Percentiles rank a stretch among this genome's conserved stretches.
phyloP scores from a whole-genome alignment of 2,113 vertebrate genomes.

The Glaucidium brasilianum region DNA sequence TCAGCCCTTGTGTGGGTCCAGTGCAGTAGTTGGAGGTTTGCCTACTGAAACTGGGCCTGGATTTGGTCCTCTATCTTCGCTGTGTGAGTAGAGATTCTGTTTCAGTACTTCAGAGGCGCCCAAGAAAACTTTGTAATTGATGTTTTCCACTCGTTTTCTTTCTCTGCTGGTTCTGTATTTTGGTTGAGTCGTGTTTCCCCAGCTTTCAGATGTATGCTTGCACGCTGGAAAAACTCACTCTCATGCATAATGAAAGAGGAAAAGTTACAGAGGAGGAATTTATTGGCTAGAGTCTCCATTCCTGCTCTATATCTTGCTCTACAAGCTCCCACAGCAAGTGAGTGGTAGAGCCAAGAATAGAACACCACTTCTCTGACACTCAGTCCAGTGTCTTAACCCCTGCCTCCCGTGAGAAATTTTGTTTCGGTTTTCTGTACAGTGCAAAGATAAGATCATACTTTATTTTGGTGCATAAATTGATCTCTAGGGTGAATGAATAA shows the following conservation, averaged over 20 bases:
- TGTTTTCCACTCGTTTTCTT: conserved; percentile 43
- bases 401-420: conserved; percentile 58
- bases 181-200: not conserved
- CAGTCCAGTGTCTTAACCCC: conserved; percentile 57
- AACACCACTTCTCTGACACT: conserved; percentile 59
- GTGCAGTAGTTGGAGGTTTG: not conserved
- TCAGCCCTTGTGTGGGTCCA: not conserved
- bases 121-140: conserved; percentile 20
- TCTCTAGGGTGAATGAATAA: conserved; percentile 42
- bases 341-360: conserved; percentile 65
- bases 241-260: conserved; percentile 56
- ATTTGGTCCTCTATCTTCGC: not conserved
- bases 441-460: conserved; percentile 55
- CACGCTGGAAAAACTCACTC: conserved; percentile 33
- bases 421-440: not conserved
- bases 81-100: not conserved
- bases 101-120: not conserved
- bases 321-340: conserved; percentile 63
- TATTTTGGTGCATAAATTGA: conserved; percentile 59
- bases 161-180: conserved; percentile 22
- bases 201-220: conserved; percentile 4
- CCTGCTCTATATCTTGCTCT: conserved; percentile 62
- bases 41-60: not conserved
- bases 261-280: conserved; percentile 58
- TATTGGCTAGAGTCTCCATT: conserved; percentile 55